A percentile compares a stretch with the other conserved stretches of the same genome.
Conservation (phyloP, 2,113 vertebrate species). For the Chionomys nivalis region DNA sequence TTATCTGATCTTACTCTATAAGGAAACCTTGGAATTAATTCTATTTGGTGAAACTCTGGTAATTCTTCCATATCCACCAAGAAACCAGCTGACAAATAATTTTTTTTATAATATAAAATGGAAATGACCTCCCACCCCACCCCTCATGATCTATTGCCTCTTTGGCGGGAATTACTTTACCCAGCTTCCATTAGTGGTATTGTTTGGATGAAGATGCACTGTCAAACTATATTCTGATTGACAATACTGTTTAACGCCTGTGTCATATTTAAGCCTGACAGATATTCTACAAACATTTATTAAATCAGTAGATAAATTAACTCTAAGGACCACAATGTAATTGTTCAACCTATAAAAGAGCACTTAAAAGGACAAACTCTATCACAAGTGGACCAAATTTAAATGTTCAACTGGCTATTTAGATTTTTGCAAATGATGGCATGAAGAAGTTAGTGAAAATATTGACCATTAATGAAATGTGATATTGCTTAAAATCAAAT, state of each 20-base stretch:
- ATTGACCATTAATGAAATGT: not conserved
- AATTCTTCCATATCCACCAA: not conserved
- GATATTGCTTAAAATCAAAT: not conserved
- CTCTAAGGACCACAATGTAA: not conserved
- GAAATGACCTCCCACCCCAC: not conserved
- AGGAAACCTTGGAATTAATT: not conserved
- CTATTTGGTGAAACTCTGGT: not conserved
- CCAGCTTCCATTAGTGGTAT: not conserved
- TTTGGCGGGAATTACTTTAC: not conserved
- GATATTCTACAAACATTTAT: not conserved
- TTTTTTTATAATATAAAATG: not conserved
- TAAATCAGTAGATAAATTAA: slow-evolving; percentile 26
- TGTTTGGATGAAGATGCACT: not conserved
- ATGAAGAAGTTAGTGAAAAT: not conserved
- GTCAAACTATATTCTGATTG: not conserved
- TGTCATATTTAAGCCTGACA: not conserved
- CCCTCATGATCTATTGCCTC: not conserved
- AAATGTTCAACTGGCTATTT: not conserved
- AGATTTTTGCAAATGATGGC: not conserved
- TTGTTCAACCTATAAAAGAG: not conserved
- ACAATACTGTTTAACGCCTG: not conserved
- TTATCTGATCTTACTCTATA: not conserved
- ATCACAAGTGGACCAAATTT: not conserved
- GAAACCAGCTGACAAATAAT: not conserved
- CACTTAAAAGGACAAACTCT: not conserved